These are phyloP conservation scores for Limnephilus auricula DNA, from an alignment of 2,888 invertebrate species.

Conservation along the genomic window DNA sequence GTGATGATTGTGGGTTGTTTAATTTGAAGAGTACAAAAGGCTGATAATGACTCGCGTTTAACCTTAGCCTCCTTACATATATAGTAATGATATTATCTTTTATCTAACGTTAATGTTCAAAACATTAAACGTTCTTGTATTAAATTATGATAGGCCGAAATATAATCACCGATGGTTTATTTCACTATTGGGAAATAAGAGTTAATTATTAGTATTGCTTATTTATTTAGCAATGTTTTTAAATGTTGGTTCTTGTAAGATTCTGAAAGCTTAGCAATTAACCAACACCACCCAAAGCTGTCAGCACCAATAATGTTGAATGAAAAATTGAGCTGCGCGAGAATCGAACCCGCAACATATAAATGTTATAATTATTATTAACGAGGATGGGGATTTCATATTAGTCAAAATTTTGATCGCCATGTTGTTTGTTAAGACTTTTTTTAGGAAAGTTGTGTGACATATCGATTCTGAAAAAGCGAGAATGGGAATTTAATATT, in stretches of 20 bases:
- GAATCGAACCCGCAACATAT: too few species aligned
- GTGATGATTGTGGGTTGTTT: neutral
- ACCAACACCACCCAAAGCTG: neutral
- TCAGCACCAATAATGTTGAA: too few species aligned
- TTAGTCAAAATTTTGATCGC: too few species aligned
- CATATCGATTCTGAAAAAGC: too few species aligned
- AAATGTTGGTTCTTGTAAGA: neutral
- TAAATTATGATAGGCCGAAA: neutral
- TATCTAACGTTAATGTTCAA: neutral
- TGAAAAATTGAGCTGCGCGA: too few species aligned
- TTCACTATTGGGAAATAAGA: neutral
- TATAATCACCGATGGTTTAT: neutral
- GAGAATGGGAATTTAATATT: too few species aligned
- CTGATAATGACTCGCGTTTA: conserved; percentile 26
- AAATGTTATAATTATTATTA: too few species aligned
- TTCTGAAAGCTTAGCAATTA: neutral
- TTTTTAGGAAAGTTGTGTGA: too few species aligned
- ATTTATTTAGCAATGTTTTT: neutral
- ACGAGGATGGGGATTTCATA: too few species aligned
- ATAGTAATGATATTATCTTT: neutral
- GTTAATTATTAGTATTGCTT: neutral
- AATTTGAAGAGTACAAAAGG: neutral
- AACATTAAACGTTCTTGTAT: neutral
- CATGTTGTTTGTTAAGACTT: too few species aligned
- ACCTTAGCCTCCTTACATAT: conserved; percentile 47